Percentiles rank a stretch among this genome's conserved stretches.
phyloP scores from a whole-genome alignment of 2,797 vertebrate genomes.

The Microctenopoma lineatum region DNA sequence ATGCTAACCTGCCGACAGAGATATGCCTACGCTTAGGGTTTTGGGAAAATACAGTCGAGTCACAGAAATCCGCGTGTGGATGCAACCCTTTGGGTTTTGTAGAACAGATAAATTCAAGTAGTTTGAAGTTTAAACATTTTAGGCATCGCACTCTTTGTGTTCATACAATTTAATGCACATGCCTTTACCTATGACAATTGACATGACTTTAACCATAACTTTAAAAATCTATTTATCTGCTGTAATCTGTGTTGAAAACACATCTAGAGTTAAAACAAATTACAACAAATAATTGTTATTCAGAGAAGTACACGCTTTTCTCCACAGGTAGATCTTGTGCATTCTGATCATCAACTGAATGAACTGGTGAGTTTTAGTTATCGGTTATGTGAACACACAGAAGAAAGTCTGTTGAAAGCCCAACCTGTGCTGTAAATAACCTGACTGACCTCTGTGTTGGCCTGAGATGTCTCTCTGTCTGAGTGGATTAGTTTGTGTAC shows the following conservation, averaged over 20 bases:
- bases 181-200: neutral
- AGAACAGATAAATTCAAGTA: neutral
- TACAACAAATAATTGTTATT: too few species aligned
- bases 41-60: neutral
- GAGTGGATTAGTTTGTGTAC: conserved; percentile 52
- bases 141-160: conserved; percentile 16
- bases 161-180: conserved; percentile 36
- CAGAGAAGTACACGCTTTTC: too few species aligned
- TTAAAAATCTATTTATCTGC: too few species aligned
- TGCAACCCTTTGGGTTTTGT: neutral
- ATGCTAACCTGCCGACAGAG: conserved; percentile 49
- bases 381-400: conserved; percentile 3
- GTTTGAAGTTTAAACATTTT: conserved; percentile 1
- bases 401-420: conserved; percentile 30
- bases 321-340: neutral
- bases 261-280: too few species aligned
- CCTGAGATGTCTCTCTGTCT: conserved; percentile 48
- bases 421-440: conserved; percentile 49
- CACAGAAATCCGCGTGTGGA: neutral
- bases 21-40: conserved; percentile 37
- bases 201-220: neutral
- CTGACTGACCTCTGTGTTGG: conserved; percentile 45
- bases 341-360: neutral
- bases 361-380: neutral
- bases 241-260: too few species aligned